A percentile compares a stretch with the other conserved stretches of the same genome.
phyloP scores from a whole-genome alignment of 2,113 vertebrate genomes.

The Otolemur garnettii region DNA sequence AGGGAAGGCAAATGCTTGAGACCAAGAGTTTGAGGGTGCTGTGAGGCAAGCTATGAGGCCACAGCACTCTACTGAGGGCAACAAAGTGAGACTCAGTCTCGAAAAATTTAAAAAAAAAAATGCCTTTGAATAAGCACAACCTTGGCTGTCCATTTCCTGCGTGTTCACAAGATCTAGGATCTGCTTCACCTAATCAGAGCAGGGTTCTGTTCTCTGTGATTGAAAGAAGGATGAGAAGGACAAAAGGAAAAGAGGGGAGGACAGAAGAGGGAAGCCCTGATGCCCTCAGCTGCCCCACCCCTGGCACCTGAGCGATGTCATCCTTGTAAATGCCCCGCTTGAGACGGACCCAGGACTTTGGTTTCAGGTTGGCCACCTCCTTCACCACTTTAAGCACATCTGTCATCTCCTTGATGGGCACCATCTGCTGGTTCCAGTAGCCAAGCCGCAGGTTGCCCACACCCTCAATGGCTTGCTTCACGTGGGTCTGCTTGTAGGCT shows the following conservation, averaged over 20 bases:
- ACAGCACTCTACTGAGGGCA: too few species aligned
- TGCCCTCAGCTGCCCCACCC: background rate
- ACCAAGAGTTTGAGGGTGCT: too few species aligned
- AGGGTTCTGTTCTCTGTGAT: background rate
- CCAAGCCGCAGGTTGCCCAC: slow-evolving; percentile 97
- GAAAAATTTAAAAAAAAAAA: too few species aligned
- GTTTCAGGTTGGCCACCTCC: slow-evolving; percentile 98
- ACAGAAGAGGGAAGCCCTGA: background rate
- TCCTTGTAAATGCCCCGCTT: slow-evolving; percentile 98
- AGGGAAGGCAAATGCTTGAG: too few species aligned
- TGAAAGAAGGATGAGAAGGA: background rate
- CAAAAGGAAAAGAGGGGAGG: background rate
- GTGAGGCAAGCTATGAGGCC: too few species aligned
- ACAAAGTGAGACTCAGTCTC: too few species aligned
- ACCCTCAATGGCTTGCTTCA: slow-evolving; percentile 97
- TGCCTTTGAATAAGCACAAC: background rate
- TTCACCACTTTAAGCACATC: slow-evolving; percentile 98
- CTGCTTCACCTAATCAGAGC: background rate
- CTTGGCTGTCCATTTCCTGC: background rate
- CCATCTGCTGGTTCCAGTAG: slow-evolving; percentile 99
- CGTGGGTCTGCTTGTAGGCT: slow-evolving; percentile 98
- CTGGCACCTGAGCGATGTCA: slow-evolving; percentile 95
- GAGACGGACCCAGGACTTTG: slow-evolving; percentile 97
- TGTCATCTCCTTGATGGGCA: slow-evolving; percentile 99
- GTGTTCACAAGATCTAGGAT: background rate